Conservation (phyloP, 2,797 vertebrate species). For the Clarias pachynema region DNA sequence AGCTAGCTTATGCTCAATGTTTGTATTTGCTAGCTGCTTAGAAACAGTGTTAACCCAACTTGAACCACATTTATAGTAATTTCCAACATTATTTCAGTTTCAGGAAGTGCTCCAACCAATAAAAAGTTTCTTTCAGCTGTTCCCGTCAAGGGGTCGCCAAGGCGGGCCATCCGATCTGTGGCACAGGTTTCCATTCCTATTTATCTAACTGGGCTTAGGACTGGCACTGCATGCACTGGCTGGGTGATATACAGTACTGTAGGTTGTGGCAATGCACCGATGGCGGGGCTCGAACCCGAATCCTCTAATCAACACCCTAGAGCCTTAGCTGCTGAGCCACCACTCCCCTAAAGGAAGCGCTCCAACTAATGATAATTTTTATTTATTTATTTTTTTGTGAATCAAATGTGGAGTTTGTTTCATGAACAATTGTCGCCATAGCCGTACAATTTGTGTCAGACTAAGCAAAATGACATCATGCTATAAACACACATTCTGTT, state of each 20-base stretch:
- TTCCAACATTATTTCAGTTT: not conserved
- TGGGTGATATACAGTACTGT: no score
- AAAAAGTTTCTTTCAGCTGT: no score
- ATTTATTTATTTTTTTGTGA: not conserved
- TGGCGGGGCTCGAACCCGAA: no score
- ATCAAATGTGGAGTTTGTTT: not conserved
- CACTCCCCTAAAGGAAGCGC: not conserved
- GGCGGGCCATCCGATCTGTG: no score
- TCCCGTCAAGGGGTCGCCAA: no score
- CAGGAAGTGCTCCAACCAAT: not conserved
- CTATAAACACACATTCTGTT: not conserved
- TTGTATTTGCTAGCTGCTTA: constrained; percentile 11
- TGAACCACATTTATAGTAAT: not conserved
- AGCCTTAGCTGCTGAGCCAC: no score
- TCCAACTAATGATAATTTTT: not conserved
- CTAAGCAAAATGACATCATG: not conserved
- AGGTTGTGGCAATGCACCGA: no score
- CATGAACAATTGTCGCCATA: not conserved
- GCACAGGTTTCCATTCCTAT: no score
- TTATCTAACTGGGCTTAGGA: no score
- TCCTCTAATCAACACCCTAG: no score
- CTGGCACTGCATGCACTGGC: no score
- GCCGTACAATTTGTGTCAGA: not conserved
- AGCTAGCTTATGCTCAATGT: constrained; percentile 4
- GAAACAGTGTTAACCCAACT: not conserved